phyloP scores from a whole-genome alignment of 2,797 vertebrate species.

The Gadopsis marmoratus region DNA sequence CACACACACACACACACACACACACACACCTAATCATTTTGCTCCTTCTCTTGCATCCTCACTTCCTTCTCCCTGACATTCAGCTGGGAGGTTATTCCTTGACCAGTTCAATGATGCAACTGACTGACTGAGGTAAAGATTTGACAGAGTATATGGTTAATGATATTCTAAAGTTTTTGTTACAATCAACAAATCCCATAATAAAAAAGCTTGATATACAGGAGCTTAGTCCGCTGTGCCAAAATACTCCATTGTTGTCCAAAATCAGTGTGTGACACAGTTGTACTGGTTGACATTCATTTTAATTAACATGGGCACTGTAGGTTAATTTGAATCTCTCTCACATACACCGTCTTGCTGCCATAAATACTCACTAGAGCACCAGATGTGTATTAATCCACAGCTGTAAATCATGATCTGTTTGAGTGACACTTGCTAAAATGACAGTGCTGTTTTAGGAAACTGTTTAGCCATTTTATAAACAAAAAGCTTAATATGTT shows the following conservation, averaged over 20 bases:
- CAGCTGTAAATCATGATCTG: slow-evolving; percentile 1
- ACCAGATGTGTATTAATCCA: neutral
- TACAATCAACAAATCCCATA: neutral
- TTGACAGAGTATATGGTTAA: neutral
- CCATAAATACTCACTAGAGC: neutral
- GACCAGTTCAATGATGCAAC: neutral
- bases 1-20: slow-evolving; percentile 11
- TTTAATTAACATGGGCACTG: neutral
- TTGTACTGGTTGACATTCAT: neutral
- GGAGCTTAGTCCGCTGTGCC: neutral
- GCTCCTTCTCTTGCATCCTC: slow-evolving; percentile 20
- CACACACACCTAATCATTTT: slow-evolving; percentile 18
- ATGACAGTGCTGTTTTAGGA: neutral
- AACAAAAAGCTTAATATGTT: neutral
- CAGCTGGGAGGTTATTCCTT: neutral
- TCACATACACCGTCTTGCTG: neutral
- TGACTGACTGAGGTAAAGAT: neutral
- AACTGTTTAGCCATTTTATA: neutral
- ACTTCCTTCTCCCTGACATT: slow-evolving; percentile 18
- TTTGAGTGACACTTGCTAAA: neutral
- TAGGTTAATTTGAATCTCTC: neutral
- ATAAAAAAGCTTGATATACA: neutral
- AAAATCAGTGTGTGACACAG: neutral
- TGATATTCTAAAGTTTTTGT: neutral
- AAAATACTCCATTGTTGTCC: neutral